These are phyloP conservation scores for Ophonus ardosiacus DNA, from an alignment of 2,888 invertebrate species.

Conservation along the genomic window DNA sequence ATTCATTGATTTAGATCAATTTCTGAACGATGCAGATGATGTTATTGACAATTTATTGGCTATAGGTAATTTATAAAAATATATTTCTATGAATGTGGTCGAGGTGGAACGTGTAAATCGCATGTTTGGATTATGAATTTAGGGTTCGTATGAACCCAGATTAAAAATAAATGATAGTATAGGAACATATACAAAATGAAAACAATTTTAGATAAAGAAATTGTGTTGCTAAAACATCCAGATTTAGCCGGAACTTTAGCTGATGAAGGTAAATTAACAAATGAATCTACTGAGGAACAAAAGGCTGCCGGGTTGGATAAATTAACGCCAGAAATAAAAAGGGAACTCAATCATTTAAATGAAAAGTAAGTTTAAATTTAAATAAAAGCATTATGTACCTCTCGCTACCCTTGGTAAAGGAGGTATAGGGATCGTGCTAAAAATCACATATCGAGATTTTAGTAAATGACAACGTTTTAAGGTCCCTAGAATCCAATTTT, in stretches of 20 bases:
- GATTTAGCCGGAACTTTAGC: conserved; percentile 81
- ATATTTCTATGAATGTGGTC: conserved; percentile 38
- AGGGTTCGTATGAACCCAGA: too few species aligned
- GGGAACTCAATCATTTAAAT: conserved; percentile 76
- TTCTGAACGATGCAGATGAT: conserved; percentile 77
- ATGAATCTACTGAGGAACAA: conserved; percentile 80
- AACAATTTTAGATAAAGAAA: conserved; percentile 77
- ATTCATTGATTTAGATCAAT: conserved; percentile 75
- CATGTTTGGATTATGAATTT: too few species aligned
- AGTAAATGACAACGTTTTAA: too few species aligned
- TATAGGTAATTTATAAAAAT: conserved; percentile 75
- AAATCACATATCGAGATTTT: too few species aligned
- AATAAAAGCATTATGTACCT: neutral
- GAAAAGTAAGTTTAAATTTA: conserved; percentile 69
- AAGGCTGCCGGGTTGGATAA: conserved; percentile 77
- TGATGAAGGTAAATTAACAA: conserved; percentile 78
- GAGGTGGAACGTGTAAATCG: too few species aligned
- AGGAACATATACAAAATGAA: conserved; percentile 58
- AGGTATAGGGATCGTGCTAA: too few species aligned
- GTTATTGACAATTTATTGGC: conserved; percentile 78
- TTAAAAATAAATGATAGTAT: too few species aligned
- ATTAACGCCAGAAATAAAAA: conserved; percentile 78
- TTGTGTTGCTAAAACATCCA: conserved; percentile 80
- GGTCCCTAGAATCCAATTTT: too few species aligned
- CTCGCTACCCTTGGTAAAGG: too few species aligned